phyloP scores from a whole-genome alignment of 2,797 vertebrate genomes.

The Poeciliopsis turneri region DNA sequence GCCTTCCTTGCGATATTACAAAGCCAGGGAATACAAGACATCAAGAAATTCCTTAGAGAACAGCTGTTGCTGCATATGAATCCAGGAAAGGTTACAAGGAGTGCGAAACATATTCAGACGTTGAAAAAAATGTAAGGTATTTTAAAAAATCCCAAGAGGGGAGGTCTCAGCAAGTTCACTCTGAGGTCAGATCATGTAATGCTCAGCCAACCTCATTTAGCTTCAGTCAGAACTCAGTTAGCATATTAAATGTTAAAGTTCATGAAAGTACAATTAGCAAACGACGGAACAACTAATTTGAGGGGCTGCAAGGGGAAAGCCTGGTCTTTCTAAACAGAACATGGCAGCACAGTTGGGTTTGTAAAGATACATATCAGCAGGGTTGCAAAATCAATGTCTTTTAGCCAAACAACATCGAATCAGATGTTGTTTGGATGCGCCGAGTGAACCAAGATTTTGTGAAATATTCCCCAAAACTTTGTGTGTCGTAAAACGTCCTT shows the following conservation, averaged over 20 bases:
- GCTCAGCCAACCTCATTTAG: background rate
- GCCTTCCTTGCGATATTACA: background rate
- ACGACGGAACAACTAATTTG: background rate
- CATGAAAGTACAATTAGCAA: constrained; percentile 2
- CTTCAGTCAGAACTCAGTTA: background rate
- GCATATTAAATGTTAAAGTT: constrained; percentile 5
- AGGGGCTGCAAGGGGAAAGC: background rate
- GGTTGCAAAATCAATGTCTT: background rate
- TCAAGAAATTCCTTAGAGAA: background rate
- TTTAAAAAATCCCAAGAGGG: background rate
- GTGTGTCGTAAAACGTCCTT: background rate
- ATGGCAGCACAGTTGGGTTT: background rate
- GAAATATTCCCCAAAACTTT: background rate
- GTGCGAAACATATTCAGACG: background rate
- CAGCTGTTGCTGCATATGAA: background rate
- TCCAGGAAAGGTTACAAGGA: background rate
- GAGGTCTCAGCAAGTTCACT: background rate
- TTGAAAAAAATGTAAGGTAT: constrained; percentile 2
- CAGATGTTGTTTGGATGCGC: background rate
- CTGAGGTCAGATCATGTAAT: background rate
- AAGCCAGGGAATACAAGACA: background rate
- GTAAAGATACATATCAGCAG: background rate
- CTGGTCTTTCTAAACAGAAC: background rate
- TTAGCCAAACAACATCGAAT: background rate
- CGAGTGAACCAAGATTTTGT: background rate